A percentile compares a stretch with the other conserved stretches of the same genome.
phyloP scores from a whole-genome alignment of 2,113 vertebrate genomes.

The Tenebrosternarchus preto region DNA sequence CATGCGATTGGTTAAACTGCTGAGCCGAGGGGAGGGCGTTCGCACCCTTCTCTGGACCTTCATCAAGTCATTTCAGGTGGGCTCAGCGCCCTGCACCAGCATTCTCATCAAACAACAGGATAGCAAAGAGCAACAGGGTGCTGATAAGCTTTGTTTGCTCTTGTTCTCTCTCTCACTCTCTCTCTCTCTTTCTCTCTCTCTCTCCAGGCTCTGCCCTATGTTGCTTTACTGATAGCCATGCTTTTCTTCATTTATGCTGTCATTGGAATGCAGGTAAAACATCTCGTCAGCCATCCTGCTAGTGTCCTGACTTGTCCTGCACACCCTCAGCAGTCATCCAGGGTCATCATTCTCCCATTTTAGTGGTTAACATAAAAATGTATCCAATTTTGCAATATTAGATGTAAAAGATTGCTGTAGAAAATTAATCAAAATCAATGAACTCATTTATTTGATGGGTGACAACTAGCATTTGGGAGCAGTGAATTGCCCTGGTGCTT shows the following conservation, averaged over 20 bases:
- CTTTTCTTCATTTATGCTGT: conserved; percentile 99
- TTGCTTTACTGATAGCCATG: conserved; percentile 97
- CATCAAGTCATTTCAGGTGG: conserved; percentile 98
- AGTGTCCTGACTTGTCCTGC: too few species aligned
- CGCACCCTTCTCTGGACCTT: conserved; percentile 97
- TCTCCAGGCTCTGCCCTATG: conserved; percentile 91
- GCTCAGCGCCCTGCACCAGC: conserved; percentile 16
- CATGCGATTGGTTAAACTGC: conserved; percentile 96
- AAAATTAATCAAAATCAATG: too few species aligned
- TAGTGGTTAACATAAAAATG: too few species aligned
- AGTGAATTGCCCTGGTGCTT: too few species aligned
- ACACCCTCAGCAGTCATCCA: too few species aligned
- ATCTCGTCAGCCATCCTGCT: not conserved
- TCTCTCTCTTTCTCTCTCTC: conserved; percentile 35
- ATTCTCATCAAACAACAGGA: too few species aligned
- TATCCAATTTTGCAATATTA: too few species aligned
- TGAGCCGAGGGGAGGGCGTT: conserved; percentile 97
- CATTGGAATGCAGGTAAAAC: conserved; percentile 95
- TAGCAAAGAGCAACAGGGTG: too few species aligned
- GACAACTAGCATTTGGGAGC: too few species aligned
- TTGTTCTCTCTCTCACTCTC: not conserved
- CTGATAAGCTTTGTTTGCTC: not conserved
- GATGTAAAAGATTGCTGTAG: too few species aligned
- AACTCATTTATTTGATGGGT: too few species aligned
- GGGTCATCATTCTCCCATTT: too few species aligned